Conservation (phyloP, 2,888 invertebrate genomes). For the Fragum whitleyi region DNA sequence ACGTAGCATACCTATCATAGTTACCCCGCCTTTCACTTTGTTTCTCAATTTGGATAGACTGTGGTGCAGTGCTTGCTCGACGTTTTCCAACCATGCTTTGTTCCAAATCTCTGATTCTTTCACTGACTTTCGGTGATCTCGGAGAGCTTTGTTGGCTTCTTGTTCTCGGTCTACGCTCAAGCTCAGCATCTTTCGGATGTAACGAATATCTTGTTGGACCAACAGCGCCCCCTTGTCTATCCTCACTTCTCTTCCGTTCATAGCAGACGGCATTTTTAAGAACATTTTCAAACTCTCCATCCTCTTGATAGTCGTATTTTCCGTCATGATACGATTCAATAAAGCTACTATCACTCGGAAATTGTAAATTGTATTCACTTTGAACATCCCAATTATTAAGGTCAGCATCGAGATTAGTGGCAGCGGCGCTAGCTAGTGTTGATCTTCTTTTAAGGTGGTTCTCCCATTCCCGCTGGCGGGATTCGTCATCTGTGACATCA, state of each 20-base stretch:
- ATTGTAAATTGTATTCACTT: slow-evolving; percentile 55
- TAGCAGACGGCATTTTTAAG: slow-evolving; percentile 32
- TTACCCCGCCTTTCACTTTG: background rate
- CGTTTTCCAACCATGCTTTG: slow-evolving; percentile 22
- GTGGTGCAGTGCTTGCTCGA: slow-evolving; percentile 22
- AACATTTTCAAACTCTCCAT: slow-evolving; percentile 36
- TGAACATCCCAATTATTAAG: slow-evolving; percentile 51
- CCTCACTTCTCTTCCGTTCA: slow-evolving; percentile 8
- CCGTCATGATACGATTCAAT: slow-evolving; percentile 53
- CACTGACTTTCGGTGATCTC: slow-evolving; percentile 22
- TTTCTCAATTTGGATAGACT: background rate
- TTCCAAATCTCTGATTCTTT: slow-evolving; percentile 11
- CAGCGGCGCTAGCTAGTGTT: slow-evolving; percentile 8
- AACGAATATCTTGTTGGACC: background rate
- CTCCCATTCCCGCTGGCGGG: slow-evolving; percentile 47
- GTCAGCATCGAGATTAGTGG: background rate
- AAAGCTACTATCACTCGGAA: slow-evolving; percentile 49
- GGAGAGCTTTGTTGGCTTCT: background rate
- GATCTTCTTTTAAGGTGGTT: slow-evolving; percentile 36
- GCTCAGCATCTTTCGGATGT: background rate
- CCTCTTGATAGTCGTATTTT: slow-evolving; percentile 5
- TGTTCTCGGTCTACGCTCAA: background rate
- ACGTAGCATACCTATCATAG: slow-evolving; percentile 17
- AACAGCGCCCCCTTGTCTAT: background rate
- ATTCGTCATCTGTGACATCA: slow-evolving; percentile 48